Percentiles rank a stretch among this genome's conserved stretches.
phyloP scores from a whole-genome alignment of 2,888 invertebrate genomes.

The Papilio gigon region DNA sequence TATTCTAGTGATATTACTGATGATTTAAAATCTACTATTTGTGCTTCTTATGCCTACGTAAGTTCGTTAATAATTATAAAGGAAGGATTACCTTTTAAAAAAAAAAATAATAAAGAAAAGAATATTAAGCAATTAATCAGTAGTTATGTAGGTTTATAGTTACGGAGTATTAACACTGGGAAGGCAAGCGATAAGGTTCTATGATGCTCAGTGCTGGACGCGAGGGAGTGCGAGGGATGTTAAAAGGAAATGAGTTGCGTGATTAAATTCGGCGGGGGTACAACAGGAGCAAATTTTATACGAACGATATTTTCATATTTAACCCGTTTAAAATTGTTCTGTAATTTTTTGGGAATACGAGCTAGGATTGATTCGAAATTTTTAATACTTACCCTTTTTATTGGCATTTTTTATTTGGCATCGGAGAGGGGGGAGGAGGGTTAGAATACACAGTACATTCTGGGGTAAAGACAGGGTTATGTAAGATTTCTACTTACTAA shows the following conservation, averaged over 20 bases:
- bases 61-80: not conserved
- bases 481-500: too few relatives aligned
- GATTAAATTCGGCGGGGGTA: slow-evolving; percentile 54
- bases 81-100: not conserved
- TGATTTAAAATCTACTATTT: not conserved
- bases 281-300: slow-evolving; percentile 46
- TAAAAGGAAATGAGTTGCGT: slow-evolving; percentile 50
- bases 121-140: slow-evolving; percentile 35
- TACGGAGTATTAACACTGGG: slow-evolving; percentile 62
- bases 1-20: not conserved
- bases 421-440: too few relatives aligned
- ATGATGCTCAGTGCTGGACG: slow-evolving; percentile 65
- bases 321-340: not conserved
- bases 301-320: not conserved
- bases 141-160: slow-evolving; percentile 39
- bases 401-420: too few relatives aligned
- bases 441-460: too few relatives aligned
- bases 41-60: not conserved
- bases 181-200: slow-evolving; percentile 63
- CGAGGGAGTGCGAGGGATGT: slow-evolving; percentile 37
- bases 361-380: not conserved
- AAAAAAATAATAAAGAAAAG: slow-evolving; percentile 18
- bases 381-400: too few relatives aligned
- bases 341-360: not conserved
- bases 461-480: too few relatives aligned